Evolutionary conservation across 64 coral and sea anemone genomes (phyloP).

Genomic region (Montipora sp.): DNA sequence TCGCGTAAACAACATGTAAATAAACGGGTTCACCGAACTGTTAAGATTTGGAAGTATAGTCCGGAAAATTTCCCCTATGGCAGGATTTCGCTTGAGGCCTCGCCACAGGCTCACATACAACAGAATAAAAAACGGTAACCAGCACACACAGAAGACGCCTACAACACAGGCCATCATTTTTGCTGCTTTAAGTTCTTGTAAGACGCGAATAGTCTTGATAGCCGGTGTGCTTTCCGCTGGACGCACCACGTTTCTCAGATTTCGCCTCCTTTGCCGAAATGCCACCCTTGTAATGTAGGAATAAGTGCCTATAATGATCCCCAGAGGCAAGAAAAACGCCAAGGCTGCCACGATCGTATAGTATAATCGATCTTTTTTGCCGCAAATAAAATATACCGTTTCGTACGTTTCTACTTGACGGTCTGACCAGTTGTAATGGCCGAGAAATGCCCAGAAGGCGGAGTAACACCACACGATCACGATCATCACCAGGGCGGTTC

Average conservation of each 20-base stretch:
- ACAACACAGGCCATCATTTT: constrained; percentile 92
- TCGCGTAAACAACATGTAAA: constrained; percentile 84
- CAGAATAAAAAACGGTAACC: constrained; percentile 87
- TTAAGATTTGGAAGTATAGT: constrained; percentile 82
- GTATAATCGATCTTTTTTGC: constrained; percentile 74
- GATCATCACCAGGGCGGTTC: constrained; percentile 63
- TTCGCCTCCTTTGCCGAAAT: constrained; percentile 37
- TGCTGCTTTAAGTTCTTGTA: constrained; percentile 77
- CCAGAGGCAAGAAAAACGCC: constrained; percentile 73
- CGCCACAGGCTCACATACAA: constrained; percentile 70
- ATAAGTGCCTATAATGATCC: constrained; percentile 67
- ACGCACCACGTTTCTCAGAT: constrained; percentile 39
- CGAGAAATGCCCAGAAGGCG: constrained; percentile 55
- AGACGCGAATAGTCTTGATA: constrained; percentile 43
- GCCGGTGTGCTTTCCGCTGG: constrained; percentile 3
- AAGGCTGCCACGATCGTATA: constrained; percentile 72
- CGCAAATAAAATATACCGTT: constrained; percentile 10
- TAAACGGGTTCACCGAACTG: constrained; percentile 72
- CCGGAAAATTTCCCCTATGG: constrained; percentile 55
- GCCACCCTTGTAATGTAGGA: constrained; percentile 79
- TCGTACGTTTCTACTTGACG: constrained; percentile 40
- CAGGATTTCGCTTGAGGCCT: neutral
- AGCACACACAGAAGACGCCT: constrained; percentile 69
- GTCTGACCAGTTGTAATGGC: constrained; percentile 72
- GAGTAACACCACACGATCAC: constrained; percentile 77